phyloP scores from a whole-genome alignment of 2,797 vertebrate species.

The Galaxias olidus region DNA sequence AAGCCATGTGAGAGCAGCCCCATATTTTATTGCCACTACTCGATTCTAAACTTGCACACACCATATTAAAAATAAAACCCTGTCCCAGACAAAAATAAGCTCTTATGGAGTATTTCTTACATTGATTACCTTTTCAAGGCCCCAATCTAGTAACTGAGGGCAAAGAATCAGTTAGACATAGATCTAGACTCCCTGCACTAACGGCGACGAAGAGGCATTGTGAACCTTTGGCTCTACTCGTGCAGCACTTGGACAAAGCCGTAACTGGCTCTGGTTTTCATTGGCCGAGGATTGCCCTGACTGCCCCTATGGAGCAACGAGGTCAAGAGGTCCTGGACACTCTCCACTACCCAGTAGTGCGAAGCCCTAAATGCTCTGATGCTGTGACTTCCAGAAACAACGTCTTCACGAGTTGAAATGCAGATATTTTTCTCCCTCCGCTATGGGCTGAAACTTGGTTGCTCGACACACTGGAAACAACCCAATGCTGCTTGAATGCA shows the following conservation, averaged over 20 bases:
- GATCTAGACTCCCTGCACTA: background rate
- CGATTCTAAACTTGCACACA: no score
- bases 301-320: slow-evolving; percentile 34
- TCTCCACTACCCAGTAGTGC: slow-evolving; percentile 45
- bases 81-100: no score
- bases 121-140: no score
- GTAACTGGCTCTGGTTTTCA: slow-evolving; percentile 27
- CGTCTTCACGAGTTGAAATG: no score
- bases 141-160: no score
- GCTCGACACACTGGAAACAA: no score
- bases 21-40: no score
- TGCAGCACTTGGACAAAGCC: slow-evolving; percentile 46
- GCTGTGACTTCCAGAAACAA: slow-evolving; percentile 31
- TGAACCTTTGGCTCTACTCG: slow-evolving; percentile 11
- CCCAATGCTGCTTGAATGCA: background rate
- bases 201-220: background rate
- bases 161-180: background rate
- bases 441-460: no score
- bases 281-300: slow-evolving; percentile 24
- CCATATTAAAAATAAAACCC: no score
- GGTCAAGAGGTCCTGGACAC: slow-evolving; percentile 55
- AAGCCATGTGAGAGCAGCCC: no score
- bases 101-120: no score
- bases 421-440: no score
- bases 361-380: slow-evolving; percentile 48